Conservation (phyloP, 2,888 invertebrate genomes). For the Nephrotoma guestfalica region DNA sequence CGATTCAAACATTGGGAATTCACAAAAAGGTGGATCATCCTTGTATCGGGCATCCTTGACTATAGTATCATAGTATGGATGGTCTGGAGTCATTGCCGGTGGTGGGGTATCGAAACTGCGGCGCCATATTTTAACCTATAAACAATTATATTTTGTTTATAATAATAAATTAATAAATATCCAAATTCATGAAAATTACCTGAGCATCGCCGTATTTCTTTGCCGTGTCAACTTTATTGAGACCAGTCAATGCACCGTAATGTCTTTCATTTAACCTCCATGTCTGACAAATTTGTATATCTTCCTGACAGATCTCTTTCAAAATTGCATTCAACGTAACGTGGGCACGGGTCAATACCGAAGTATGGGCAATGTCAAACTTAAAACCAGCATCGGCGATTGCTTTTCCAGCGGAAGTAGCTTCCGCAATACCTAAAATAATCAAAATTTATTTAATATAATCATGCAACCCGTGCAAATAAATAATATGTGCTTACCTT, state of each 20-base stretch:
- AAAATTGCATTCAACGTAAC: conserved; percentile 55
- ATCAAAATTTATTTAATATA: background rate
- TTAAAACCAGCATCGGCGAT: conserved; percentile 50
- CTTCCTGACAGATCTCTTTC: conserved; percentile 47
- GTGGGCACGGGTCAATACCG: conserved; percentile 62
- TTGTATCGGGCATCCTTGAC: conserved; percentile 61
- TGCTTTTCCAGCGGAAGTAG: conserved; percentile 47
- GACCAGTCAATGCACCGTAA: conserved; percentile 73
- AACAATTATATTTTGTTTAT: conserved; percentile 2
- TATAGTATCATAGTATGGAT: conserved; percentile 60
- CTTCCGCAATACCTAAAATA: conserved; percentile 24
- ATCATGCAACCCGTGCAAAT: background rate
- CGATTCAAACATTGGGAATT: conserved; percentile 73
- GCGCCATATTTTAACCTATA: conserved; percentile 68
- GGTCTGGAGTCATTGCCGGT: conserved; percentile 61
- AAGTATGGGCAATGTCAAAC: conserved; percentile 71
- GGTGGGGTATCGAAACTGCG: conserved; percentile 71
- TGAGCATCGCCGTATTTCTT: conserved; percentile 73
- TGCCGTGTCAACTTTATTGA: conserved; percentile 73
- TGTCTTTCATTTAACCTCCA: conserved; percentile 83
- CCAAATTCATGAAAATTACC: conserved; percentile 28
- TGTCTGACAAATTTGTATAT: conserved; percentile 51
- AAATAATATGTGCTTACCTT: conserved; percentile 34
- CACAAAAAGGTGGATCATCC: conserved; percentile 49
- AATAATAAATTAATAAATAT: background rate